Evolutionary conservation across 1,140 invertebrate species (phyloP).

Genomic region (Heliconius eleuchia): DNA sequence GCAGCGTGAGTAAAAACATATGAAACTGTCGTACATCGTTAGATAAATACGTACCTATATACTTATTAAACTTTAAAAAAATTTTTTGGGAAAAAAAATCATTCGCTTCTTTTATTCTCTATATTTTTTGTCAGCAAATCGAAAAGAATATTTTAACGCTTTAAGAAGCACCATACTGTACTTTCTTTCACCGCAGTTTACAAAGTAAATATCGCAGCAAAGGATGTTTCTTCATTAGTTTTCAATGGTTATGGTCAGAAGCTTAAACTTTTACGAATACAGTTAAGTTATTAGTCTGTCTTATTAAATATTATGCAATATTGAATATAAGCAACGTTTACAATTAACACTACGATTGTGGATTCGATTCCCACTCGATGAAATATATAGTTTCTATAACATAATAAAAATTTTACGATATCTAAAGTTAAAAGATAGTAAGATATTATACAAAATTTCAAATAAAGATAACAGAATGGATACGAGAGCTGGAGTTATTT

Average conservation of each 20-base stretch:
- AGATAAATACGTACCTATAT: too few relatives aligned
- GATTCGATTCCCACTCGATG: not conserved
- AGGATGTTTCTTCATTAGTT: slow-evolving; percentile 38
- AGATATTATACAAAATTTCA: slow-evolving; percentile 10
- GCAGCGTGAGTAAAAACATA: too few relatives aligned
- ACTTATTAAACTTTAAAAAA: too few relatives aligned
- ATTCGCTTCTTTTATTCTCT: too few relatives aligned
- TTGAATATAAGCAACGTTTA: not conserved
- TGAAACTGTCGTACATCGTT: too few relatives aligned
- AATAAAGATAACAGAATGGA: not conserved
- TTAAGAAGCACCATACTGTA: slow-evolving; percentile 15
- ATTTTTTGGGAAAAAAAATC: too few relatives aligned
- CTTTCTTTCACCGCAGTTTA: slow-evolving; percentile 40
- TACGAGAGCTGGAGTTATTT: slow-evolving; percentile 6
- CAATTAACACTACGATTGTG: not conserved
- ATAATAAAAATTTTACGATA: not conserved
- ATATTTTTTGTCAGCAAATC: too few relatives aligned
- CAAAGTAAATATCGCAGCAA: slow-evolving; percentile 27
- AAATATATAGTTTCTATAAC: not conserved
- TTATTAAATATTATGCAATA: not conserved
- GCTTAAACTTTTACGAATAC: not conserved
- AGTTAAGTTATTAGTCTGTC: not conserved
- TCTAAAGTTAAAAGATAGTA: not conserved
- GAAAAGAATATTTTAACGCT: slow-evolving; percentile 21
- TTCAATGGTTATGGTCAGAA: slow-evolving; percentile 17